Evolutionary conservation across 2,888 invertebrate species (phyloP).

Genomic region (Bembecia ichneumoniformis): DNA sequence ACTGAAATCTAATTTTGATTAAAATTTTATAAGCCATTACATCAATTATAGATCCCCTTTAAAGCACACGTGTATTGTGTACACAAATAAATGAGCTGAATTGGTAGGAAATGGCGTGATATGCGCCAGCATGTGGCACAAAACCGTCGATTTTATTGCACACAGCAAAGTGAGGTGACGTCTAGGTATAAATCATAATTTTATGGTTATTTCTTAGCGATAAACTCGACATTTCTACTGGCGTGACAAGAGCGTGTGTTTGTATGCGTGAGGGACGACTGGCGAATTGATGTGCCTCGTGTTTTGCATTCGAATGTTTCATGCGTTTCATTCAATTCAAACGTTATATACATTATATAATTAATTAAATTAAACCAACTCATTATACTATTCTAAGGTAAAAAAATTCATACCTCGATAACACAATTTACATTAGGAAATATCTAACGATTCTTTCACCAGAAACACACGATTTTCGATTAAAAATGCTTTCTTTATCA

Average conservation of each 20-base stretch:
- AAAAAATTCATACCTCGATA: too few relatives aligned
- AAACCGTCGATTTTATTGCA: constrained; percentile 47
- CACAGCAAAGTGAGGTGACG: constrained; percentile 41
- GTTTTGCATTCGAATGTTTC: constrained; percentile 10
- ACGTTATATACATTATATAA: too few relatives aligned
- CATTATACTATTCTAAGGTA: too few relatives aligned
- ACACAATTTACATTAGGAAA: too few relatives aligned
- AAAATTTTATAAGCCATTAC: background rate
- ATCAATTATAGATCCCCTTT: background rate
- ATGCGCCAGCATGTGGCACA: constrained; percentile 34
- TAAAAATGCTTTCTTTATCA: too few relatives aligned
- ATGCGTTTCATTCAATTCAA: too few relatives aligned
- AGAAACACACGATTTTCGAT: too few relatives aligned
- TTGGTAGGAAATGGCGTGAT: constrained; percentile 24
- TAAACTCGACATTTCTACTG: constrained; percentile 39
- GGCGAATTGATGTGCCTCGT: constrained; percentile 17
- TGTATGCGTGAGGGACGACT: constrained; percentile 14
- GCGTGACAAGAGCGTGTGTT: constrained; percentile 20
- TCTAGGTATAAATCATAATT: constrained; percentile 59
- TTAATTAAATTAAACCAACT: too few relatives aligned
- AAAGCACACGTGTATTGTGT: constrained; percentile 5
- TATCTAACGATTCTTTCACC: too few relatives aligned
- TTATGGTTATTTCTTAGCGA: constrained; percentile 54
- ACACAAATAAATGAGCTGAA: constrained; percentile 31
- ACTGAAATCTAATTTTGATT: background rate